A percentile compares a stretch with the other conserved stretches of the same genome.
These are phyloP conservation scores for Caenorhabditis uteleia DNA, from an alignment of 2,888 invertebrate species.

Conservation along the genomic window DNA sequence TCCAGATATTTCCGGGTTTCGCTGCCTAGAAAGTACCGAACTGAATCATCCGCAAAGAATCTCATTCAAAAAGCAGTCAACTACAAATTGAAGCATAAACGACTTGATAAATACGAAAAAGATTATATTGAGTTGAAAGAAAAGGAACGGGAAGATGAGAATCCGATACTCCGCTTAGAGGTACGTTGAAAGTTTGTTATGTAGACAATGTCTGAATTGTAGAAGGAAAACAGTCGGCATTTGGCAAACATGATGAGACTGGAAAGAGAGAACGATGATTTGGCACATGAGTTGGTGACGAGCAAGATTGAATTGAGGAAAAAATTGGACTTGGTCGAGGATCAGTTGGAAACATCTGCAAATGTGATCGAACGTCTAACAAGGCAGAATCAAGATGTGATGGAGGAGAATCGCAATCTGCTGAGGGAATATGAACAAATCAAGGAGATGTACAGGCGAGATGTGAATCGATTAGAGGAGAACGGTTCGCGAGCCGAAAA, in stretches of 20 bases:
- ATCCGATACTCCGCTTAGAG: slow-evolving; percentile 73
- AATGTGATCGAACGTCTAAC: slow-evolving; percentile 67
- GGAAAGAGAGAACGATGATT: slow-evolving; percentile 76
- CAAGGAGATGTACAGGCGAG: slow-evolving; percentile 79
- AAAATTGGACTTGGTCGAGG: slow-evolving; percentile 71
- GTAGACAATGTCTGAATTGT: slow-evolving; percentile 15
- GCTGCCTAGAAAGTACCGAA: slow-evolving; percentile 91
- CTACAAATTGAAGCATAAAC: slow-evolving; percentile 80
- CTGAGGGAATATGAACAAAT: slow-evolving; percentile 76
- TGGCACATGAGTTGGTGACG: slow-evolving; percentile 75
- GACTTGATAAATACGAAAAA: slow-evolving; percentile 90
- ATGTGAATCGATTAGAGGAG: slow-evolving; percentile 74
- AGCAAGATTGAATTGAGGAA: slow-evolving; percentile 74
- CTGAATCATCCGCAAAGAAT: slow-evolving; percentile 85
- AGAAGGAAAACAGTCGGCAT: slow-evolving; percentile 61
- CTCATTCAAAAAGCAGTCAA: slow-evolving; percentile 88
- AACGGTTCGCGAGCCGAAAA: slow-evolving; percentile 68
- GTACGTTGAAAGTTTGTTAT: slow-evolving; percentile 53
- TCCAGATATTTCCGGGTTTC: slow-evolving; percentile 84
- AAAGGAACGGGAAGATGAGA: slow-evolving; percentile 70
- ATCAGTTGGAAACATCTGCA: slow-evolving; percentile 44
- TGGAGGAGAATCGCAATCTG: slow-evolving; percentile 78
- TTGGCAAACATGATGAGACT: slow-evolving; percentile 74
- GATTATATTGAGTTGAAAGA: slow-evolving; percentile 83
- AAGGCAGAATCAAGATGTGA: slow-evolving; percentile 76